A percentile compares a stretch with the other conserved stretches of the same genome.
These are phyloP conservation scores for Leucopsar rothschildi DNA, from an alignment of 2,113 vertebrate species.

Conservation along the genomic window DNA sequence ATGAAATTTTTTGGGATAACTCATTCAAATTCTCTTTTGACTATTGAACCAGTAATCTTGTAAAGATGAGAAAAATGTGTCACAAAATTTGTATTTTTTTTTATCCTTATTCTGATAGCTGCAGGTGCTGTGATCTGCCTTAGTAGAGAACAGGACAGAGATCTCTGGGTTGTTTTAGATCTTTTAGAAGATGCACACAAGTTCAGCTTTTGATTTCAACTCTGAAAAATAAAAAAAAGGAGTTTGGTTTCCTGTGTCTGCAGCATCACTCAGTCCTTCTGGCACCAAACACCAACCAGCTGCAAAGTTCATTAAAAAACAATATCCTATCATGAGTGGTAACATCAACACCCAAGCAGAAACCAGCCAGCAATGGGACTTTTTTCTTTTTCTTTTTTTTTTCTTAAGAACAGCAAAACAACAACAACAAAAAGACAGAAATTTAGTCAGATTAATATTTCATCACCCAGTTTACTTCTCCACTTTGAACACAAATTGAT, in stretches of 20 bases:
- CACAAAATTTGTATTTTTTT: background rate
- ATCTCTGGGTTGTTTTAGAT: background rate
- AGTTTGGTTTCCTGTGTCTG: background rate
- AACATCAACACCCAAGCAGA: background rate
- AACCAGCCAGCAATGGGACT: background rate
- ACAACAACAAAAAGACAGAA: background rate
- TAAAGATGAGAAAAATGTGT: background rate
- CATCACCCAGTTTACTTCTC: background rate
- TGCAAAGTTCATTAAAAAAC: background rate
- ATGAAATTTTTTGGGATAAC: background rate
- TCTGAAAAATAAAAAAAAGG: background rate
- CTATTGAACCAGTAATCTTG: background rate
- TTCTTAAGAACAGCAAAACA: background rate
- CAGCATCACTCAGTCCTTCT: background rate
- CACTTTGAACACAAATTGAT: background rate
- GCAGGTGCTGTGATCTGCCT: background rate
- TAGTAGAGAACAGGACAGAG: background rate
- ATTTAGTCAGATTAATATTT: conserved; percentile 16
- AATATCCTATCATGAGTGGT: background rate
- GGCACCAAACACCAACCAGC: background rate
- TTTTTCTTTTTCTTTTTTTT: background rate
- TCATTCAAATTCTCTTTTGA: background rate
- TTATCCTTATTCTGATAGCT: background rate
- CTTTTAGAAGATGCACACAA: background rate
- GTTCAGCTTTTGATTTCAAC: background rate